A percentile compares a stretch with the other conserved stretches of the same genome.
Conservation (phyloP, 2,888 invertebrate genomes). For the Ceramica pisi region DNA sequence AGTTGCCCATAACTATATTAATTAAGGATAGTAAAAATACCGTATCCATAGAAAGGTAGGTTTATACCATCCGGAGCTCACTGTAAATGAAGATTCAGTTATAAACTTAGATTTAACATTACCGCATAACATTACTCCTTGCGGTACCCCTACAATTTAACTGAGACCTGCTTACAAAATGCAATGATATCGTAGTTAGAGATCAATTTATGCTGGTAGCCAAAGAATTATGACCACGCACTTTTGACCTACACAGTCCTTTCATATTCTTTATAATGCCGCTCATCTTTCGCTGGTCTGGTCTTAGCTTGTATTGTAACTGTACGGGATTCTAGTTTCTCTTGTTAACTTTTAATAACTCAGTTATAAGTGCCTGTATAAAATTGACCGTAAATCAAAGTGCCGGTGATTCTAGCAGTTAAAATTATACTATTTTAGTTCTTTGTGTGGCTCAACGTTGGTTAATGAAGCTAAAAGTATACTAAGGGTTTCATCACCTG, state of each 20-base stretch:
- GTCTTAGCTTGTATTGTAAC: slow-evolving; percentile 74
- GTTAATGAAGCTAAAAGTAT: slow-evolving; percentile 10
- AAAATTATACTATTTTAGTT: slow-evolving; percentile 28
- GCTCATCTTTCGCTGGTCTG: slow-evolving; percentile 73
- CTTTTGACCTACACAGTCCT: slow-evolving; percentile 73
- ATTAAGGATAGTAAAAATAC: slow-evolving; percentile 51
- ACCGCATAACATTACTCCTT: slow-evolving; percentile 82
- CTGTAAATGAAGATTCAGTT: slow-evolving; percentile 81
- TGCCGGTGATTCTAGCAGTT: slow-evolving; percentile 34
- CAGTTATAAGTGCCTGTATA: slow-evolving; percentile 35
- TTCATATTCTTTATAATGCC: slow-evolving; percentile 70
- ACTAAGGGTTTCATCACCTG: slow-evolving; percentile 33
- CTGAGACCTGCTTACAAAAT: slow-evolving; percentile 68
- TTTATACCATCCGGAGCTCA: slow-evolving; percentile 69
- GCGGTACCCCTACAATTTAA: slow-evolving; percentile 76
- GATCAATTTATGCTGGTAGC: slow-evolving; percentile 71
- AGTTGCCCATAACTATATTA: slow-evolving; percentile 21
- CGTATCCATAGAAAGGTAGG: slow-evolving; percentile 58
- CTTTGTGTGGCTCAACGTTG: slow-evolving; percentile 1
- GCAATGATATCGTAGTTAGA: slow-evolving; percentile 61
- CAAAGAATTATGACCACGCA: slow-evolving; percentile 74
- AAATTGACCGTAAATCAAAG: slow-evolving; percentile 51
- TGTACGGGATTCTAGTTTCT: slow-evolving; percentile 74
- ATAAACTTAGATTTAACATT: slow-evolving; percentile 82
- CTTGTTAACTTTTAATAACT: slow-evolving; percentile 80